Conservation (phyloP, 2,888 invertebrate genomes). For the Agrotis exclamationis region DNA sequence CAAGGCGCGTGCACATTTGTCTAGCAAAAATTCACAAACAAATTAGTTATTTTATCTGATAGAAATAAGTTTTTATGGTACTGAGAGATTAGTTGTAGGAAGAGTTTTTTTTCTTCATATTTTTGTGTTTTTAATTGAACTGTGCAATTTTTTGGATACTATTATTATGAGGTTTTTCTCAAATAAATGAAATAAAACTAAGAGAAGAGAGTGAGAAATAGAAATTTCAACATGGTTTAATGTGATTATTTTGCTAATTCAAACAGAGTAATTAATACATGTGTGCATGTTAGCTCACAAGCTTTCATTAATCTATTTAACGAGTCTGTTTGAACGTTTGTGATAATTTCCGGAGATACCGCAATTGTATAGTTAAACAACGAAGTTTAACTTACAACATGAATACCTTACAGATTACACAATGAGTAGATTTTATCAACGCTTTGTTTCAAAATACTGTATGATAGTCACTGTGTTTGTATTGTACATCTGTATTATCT, state of each 20-base stretch:
- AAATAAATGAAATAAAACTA: too few relatives aligned
- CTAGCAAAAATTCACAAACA: too few relatives aligned
- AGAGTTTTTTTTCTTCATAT: too few relatives aligned
- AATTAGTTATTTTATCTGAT: too few relatives aligned
- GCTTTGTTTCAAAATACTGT: constrained; percentile 48
- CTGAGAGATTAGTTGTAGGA: too few relatives aligned
- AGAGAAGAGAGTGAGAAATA: too few relatives aligned
- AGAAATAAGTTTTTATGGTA: too few relatives aligned
- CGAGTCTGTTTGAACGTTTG: neutral
- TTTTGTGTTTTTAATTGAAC: too few relatives aligned
- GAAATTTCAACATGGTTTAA: too few relatives aligned
- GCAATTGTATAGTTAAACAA: constrained; percentile 22
- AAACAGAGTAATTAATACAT: neutral
- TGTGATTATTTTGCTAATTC: too few relatives aligned
- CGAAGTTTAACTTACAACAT: neutral
- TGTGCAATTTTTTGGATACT: too few relatives aligned
- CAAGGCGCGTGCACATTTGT: neutral
- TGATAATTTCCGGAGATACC: constrained; percentile 16
- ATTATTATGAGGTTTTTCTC: too few relatives aligned
- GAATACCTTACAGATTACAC: constrained; percentile 23
- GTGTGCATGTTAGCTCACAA: neutral
- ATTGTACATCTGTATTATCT: constrained; percentile 39
- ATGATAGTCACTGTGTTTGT: constrained; percentile 25
- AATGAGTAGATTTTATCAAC: constrained; percentile 39
- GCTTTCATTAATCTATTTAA: constrained; percentile 13